Percentiles rank a stretch among this genome's conserved stretches.
Evolutionary conservation across 2,113 vertebrate species (phyloP).

Genomic region (Ibidorhyncha struthersii): DNA sequence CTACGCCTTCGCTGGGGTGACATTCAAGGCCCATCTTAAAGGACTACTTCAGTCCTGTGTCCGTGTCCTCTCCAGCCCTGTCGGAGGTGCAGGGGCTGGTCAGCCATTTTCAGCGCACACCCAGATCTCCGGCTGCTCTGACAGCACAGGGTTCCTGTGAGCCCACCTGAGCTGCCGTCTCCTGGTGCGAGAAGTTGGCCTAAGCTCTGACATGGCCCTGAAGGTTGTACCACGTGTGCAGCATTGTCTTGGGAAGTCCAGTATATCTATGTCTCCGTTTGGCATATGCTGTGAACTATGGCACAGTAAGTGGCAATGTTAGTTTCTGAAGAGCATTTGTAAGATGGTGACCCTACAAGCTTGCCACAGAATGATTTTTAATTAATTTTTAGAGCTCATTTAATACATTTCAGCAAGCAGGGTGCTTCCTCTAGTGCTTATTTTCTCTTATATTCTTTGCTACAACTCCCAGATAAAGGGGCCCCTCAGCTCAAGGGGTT

Average conservation of each 20-base stretch:
- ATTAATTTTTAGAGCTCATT: neutral
- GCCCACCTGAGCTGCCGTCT: neutral
- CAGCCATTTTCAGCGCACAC: neutral
- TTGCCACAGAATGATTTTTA: neutral
- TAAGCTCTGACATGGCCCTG: neutral
- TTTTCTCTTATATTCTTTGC: neutral
- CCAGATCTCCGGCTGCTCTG: neutral
- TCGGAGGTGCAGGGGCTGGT: neutral
- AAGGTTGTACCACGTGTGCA: neutral
- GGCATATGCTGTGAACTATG: fast-evolving
- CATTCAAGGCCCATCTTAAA: slow-evolving; percentile 74
- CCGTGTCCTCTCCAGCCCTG: neutral
- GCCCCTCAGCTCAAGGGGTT: neutral
- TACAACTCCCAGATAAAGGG: neutral
- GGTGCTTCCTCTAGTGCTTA: neutral
- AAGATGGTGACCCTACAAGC: neutral
- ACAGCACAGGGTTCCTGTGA: neutral
- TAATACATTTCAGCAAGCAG: neutral
- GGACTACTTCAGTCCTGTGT: slow-evolving; percentile 41
- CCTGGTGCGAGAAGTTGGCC: neutral
- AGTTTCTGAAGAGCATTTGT: neutral
- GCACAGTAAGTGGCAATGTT: fast-evolving
- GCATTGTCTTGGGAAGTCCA: neutral
- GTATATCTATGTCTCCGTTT: neutral
- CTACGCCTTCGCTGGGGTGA: slow-evolving; percentile 84